Conservation (phyloP, 2,113 vertebrate genomes). For the Tympanuchus pallidicinctus region DNA sequence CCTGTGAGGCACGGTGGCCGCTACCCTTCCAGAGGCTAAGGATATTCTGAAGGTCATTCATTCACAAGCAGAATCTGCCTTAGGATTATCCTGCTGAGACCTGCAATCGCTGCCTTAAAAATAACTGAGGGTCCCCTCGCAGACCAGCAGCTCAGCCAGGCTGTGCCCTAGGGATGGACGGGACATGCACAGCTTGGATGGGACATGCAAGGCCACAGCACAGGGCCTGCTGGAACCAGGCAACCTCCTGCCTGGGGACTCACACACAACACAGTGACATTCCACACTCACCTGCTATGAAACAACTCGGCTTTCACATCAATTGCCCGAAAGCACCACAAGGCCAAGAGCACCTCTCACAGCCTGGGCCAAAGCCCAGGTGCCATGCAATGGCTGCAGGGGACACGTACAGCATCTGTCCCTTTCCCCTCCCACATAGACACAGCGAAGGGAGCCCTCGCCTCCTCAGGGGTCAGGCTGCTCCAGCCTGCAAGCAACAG, state of each 20-base stretch:
- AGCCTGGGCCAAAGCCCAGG: no score
- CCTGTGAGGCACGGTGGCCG: background rate
- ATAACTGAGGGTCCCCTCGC: accelerated
- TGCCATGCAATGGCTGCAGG: no score
- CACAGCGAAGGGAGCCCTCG: background rate
- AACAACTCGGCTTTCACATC: background rate
- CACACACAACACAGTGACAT: accelerated
- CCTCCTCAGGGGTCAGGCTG: background rate
- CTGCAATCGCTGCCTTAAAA: background rate
- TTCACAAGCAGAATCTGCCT: accelerated
- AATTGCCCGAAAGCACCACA: accelerated
- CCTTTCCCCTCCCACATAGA: background rate
- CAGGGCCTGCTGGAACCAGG: background rate
- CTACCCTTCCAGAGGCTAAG: slow-evolving; percentile 8
- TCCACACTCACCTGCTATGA: background rate
- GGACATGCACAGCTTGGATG: background rate
- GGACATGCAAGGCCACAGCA: background rate
- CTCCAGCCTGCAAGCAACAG: background rate
- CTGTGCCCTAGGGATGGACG: background rate
- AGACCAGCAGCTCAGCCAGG: background rate
- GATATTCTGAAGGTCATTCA: background rate
- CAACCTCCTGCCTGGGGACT: background rate
- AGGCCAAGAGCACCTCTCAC: accelerated
- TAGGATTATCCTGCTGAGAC: background rate
- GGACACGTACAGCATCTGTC: background rate